Evolutionary conservation across 2,113 vertebrate species (phyloP).

Genomic region (Anser brachyrhynchus): DNA sequence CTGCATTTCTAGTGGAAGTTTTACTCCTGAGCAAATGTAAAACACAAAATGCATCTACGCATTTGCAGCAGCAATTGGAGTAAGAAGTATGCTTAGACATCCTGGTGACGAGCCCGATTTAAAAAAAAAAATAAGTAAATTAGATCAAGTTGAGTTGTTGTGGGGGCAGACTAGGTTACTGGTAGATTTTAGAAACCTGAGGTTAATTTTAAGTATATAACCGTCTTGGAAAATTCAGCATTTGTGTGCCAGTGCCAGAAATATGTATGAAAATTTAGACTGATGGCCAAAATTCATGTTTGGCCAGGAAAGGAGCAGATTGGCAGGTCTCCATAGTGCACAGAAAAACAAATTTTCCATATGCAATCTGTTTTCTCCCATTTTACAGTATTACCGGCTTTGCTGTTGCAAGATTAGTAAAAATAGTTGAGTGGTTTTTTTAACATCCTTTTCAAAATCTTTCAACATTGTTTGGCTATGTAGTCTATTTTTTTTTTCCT

Average conservation of each 20-base stretch:
- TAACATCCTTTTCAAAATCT: constrained; percentile 13
- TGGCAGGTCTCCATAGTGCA: constrained; percentile 46
- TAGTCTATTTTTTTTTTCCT: background rate
- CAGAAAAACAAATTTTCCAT: constrained; percentile 47
- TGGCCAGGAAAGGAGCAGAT: constrained; percentile 51
- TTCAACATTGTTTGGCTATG: background rate
- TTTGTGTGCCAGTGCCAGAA: constrained; percentile 11
- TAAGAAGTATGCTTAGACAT: background rate
- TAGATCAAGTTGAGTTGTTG: background rate
- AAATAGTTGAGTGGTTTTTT: constrained; percentile 25
- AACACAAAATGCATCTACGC: background rate
- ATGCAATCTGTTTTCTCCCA: constrained; percentile 56
- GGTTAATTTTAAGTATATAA: background rate
- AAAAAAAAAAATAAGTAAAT: background rate
- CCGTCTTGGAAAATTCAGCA: constrained; percentile 32
- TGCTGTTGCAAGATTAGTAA: constrained; percentile 18
- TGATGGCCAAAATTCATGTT: constrained; percentile 52
- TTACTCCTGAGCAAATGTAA: background rate
- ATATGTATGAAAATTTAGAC: constrained; percentile 52
- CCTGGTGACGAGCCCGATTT: background rate
- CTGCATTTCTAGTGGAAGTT: background rate
- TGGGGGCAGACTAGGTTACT: background rate
- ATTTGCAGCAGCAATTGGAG: background rate
- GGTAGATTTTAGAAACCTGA: constrained; percentile 25
- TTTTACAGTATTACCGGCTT: constrained; percentile 3